Percentiles rank a stretch among this genome's conserved stretches.
phyloP scores from a whole-genome alignment of 2,888 invertebrate species.

The Agonopterix arenella region DNA sequence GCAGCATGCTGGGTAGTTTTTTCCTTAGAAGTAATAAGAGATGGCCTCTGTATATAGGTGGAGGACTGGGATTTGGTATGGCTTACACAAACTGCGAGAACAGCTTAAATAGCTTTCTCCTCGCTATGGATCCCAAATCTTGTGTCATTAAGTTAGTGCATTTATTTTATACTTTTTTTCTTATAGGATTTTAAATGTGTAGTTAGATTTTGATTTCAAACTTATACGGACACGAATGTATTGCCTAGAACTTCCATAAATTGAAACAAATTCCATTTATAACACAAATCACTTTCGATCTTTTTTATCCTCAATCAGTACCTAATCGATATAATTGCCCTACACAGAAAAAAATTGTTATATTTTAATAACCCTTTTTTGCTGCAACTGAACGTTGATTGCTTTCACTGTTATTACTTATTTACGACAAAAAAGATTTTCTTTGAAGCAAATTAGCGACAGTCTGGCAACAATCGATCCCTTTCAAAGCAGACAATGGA shows the following conservation, averaged over 20 bases:
- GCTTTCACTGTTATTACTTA: slow-evolving; percentile 14
- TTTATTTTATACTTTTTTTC: no score
- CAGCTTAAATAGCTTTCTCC: slow-evolving; percentile 53
- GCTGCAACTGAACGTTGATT: slow-evolving; percentile 7
- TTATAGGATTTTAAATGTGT: no score
- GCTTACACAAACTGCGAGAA: slow-evolving; percentile 91
- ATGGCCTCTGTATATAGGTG: slow-evolving; percentile 91
- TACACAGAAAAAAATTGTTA: no score
- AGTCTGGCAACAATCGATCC: slow-evolving; percentile 22
- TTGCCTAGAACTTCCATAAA: no score
- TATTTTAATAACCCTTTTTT: neutral
- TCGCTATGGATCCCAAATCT: slow-evolving; percentile 48
- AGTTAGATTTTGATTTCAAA: no score
- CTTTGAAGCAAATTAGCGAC: slow-evolving; percentile 21
- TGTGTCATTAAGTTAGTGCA: slow-evolving; percentile 53
- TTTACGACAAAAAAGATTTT: slow-evolving; percentile 17
- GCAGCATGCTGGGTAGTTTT: slow-evolving; percentile 71
- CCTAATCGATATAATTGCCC: no score
- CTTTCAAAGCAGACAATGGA: slow-evolving; percentile 26
- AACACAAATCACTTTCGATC: no score
- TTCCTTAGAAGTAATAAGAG: slow-evolving; percentile 82
- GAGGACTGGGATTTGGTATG: slow-evolving; percentile 93
- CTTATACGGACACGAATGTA: no score
- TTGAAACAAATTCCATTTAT: no score
- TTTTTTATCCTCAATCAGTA: no score